Base-by-base conservation (phyloP, 2,797 vertebrate species). In the Zalophus californianus region DNA sequence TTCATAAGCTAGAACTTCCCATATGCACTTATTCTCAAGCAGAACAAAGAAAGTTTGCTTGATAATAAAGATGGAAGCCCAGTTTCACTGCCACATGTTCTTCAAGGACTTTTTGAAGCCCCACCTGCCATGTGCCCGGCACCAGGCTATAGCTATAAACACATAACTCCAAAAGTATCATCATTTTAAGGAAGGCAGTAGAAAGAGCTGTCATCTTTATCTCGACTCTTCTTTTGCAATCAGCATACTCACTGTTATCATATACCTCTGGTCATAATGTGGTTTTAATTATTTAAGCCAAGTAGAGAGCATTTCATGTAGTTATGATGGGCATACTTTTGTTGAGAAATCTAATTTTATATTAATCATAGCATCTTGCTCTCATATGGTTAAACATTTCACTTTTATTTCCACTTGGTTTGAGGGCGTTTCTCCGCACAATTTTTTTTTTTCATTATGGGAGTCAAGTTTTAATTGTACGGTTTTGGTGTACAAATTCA, bases 1-100 rank as follows among this genome's bases (percentile, higher is more conserved):
- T 56, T 86, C 38, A 73, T 80, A 94, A 97, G 89, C 78, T 95
- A 3, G 64, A 29, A 64, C 35, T 94, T 93, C 85, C 78, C 94
- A 8, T 25, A 8, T 44, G 88, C 62, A 68, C 78, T 89, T 88
- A 58, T 21, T 90, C 29, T 93, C 77, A 86, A 90, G 83, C 29
- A 68, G 50, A 93, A 73, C 48, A 83, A 80, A 68, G 66, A 38
- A n/a, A 48, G 8, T 66, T 62, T 62, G 58, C 77, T 41, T 68
- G 16, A 11, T n/a, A 48, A 18, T 44, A 38, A 93, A 90, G 75
- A 60, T 7, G 15, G 68, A 20, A 94, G 64, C 44, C 85, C 35
- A 60, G 48, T 38, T 56, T 82, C 54, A 60, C 29, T 10, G 15
- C 52, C 35, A 62, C 6, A 1, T 44, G 16, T 56, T 32, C 11